phyloP scores from a whole-genome alignment of 37 sponge, comb jelly and placozoan species.

The Petrosia ficiformis region DNA sequence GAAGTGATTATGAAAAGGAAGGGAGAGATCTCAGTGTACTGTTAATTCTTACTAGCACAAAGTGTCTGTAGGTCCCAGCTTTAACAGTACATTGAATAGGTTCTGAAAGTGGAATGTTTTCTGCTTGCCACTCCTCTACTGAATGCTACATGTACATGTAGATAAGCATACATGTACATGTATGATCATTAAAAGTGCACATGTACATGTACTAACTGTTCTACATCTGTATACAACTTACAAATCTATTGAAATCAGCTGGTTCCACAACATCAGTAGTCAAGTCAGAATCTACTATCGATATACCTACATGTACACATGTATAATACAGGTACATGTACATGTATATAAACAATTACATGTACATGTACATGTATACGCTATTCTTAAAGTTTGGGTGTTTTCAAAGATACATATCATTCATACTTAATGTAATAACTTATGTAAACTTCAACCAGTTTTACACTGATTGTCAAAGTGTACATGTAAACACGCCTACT shows the following conservation, averaged over 20 bases:
- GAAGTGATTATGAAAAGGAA: no score
- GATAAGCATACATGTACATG: no score
- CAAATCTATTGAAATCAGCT: conserved; percentile 59
- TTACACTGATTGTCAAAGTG: no score
- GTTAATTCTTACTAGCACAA: conserved; percentile 47
- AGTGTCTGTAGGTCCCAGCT: conserved; percentile 52
- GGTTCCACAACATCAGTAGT: conserved; percentile 69
- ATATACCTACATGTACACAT: conserved; percentile 31
- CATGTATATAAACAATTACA: no score
- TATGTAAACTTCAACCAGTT: no score
- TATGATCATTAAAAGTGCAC: background rate
- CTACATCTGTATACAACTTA: conserved; percentile 37
- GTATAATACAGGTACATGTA: no score
- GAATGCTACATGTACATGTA: conserved; percentile 62
- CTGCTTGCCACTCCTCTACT: conserved; percentile 63
- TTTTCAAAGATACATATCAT: no score
- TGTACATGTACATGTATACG: no score
- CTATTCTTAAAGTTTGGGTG: no score
- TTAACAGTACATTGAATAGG: conserved; percentile 29
- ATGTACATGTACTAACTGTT: background rate
- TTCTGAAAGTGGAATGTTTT: conserved; percentile 38
- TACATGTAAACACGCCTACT: no score
- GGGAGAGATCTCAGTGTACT: background rate
- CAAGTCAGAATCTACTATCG: conserved; percentile 67
- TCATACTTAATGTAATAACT: no score